Evolutionary conservation across 2,888 invertebrate species (phyloP), one percentile per base, ranked within the genome.

Genomic region (Rotaria macrura): DNA sequence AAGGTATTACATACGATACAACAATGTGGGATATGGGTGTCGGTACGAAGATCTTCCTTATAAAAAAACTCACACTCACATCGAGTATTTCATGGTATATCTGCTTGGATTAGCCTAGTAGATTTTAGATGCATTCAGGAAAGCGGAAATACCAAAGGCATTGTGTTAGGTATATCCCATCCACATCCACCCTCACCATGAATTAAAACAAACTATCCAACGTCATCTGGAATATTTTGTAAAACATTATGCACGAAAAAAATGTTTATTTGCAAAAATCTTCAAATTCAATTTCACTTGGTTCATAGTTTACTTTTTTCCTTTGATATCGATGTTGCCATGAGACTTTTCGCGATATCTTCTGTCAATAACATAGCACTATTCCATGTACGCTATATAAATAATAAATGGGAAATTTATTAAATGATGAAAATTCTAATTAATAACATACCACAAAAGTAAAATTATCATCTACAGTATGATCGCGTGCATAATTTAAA

Each of bases 401-500:
- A 55, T 55, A 55, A 55, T 55, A 29, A 65, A 34, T 65, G 5
- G 14, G n/a, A 34, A 17, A 65, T 17, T 25, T 65, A 34, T 65
- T 65, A 65, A 12, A 65, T 65, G 20, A 65, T n/a, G 29, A 65
- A 65, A 34, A 65, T 29, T 65, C 17, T 65, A 34, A 34, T 65
- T 29, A 34, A 17, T 65, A 65, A 29, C 94, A 93, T 92, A 96
- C 96, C 91, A 96, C 94, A 89, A 95, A 95, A 88, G 95, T 93
- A n/a, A 98, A 91, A 23, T 96, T 95, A 86, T 96, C 95, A 87
- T 94, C 93, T 29, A 94, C 95, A 0, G 94, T 92, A 89, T 96
- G 95, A 90, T 96, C 96, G 88, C 96, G 93, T 0, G 96, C 94
- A 91, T 95, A 97, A 20, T 95, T 93, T 43, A 98, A 89, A 88